Evolutionary conservation across 2,888 invertebrate species (phyloP).

Genomic region (Chalcis sispes): DNA sequence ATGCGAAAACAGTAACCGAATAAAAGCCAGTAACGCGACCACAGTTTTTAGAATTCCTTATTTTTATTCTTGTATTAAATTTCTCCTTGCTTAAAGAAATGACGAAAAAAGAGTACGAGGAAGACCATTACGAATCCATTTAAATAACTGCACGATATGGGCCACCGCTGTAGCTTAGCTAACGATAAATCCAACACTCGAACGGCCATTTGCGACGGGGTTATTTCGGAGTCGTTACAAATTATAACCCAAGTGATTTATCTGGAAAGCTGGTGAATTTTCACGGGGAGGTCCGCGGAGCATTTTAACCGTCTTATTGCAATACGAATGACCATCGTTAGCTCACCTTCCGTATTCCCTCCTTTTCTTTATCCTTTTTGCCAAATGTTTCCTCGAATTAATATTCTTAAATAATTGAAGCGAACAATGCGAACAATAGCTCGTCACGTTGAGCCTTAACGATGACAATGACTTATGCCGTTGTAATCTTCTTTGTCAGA

Average conservation of each 20-base stretch:
- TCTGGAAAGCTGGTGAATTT: conserved; percentile 56
- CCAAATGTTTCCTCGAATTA: conserved; percentile 38
- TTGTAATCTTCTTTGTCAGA: neutral
- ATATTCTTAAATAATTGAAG: conserved; percentile 45
- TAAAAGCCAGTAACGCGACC: neutral
- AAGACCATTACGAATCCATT: conserved; percentile 64
- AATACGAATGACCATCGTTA: neutral
- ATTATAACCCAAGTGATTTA: conserved; percentile 59
- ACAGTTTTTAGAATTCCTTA: neutral
- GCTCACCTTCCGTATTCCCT: conserved; percentile 6
- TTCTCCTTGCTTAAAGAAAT: neutral
- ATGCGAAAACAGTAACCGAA: no score
- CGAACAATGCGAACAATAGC: conserved; percentile 22
- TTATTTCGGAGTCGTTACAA: conserved; percentile 63
- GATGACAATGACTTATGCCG: conserved; percentile 34
- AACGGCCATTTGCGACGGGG: conserved; percentile 58
- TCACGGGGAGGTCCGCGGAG: conserved; percentile 17
- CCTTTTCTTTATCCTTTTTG: neutral
- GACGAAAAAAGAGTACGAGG: conserved; percentile 8
- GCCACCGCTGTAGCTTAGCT: conserved; percentile 57
- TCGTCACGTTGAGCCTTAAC: conserved; percentile 1
- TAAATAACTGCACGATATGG: conserved; percentile 59
- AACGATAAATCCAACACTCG: conserved; percentile 59
- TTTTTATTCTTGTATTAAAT: neutral
- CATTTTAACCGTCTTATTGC: conserved; percentile 39